A percentile compares a stretch with the other conserved stretches of the same genome.
These are phyloP conservation scores for Talpa occidentalis DNA, from an alignment of 2,113 vertebrate species.

Conservation along the genomic window DNA sequence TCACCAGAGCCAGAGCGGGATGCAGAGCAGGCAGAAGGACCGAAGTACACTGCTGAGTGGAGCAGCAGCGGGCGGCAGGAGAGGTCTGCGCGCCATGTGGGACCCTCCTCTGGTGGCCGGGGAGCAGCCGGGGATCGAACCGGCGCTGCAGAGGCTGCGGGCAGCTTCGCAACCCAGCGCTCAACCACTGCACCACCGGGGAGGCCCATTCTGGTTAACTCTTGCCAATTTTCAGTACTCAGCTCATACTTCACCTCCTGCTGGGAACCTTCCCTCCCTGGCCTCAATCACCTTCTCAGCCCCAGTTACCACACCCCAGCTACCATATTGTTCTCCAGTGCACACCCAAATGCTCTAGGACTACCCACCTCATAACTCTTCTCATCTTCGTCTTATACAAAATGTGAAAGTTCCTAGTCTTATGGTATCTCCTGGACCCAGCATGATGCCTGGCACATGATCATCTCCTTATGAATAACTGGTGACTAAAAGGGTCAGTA, in stretches of 20 bases:
- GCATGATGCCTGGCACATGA: not conserved
- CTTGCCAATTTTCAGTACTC: not conserved
- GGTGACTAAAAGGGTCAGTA: not conserved
- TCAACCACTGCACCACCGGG: too few species aligned
- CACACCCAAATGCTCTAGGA: not conserved
- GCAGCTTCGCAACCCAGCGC: too few species aligned
- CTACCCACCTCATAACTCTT: not conserved
- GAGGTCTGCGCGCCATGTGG: too few species aligned
- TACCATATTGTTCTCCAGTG: not conserved
- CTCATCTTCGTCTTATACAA: not conserved
- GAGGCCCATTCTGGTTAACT: too few species aligned
- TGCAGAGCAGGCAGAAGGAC: too few species aligned
- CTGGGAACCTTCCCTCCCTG: too few species aligned
- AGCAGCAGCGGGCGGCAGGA: too few species aligned
- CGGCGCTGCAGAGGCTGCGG: too few species aligned
- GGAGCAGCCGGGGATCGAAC: too few species aligned
- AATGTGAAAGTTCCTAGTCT: not conserved
- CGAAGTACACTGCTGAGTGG: too few species aligned
- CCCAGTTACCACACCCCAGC: not conserved
- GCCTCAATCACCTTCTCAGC: not conserved
- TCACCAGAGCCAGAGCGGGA: too few species aligned
- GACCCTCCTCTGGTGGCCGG: too few species aligned
- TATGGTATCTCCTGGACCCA: not conserved
- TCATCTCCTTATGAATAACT: not conserved
- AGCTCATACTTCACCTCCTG: not conserved